Conservation (phyloP, 2,888 invertebrate genomes). For the Cistogaster globosa region DNA sequence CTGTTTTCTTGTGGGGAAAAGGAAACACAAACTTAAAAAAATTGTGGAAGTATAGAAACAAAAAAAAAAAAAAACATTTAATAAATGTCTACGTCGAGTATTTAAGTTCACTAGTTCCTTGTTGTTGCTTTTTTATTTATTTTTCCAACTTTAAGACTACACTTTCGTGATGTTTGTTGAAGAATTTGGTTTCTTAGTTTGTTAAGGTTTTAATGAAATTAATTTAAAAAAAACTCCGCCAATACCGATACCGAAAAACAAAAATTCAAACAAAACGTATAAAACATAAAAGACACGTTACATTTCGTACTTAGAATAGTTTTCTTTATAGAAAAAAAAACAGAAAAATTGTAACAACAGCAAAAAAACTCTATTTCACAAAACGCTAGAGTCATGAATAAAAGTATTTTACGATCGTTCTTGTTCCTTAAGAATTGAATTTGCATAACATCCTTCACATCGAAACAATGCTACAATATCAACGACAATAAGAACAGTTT, state of each 20-base stretch:
- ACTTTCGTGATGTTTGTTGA: no score
- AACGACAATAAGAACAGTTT: conserved; percentile 47
- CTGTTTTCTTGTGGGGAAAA: conserved; percentile 5
- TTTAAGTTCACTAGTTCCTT: conserved; percentile 62
- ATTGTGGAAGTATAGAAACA: neutral
- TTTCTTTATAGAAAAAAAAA: no score
- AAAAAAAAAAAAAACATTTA: no score
- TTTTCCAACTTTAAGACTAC: conserved; percentile 16
- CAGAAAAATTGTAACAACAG: no score
- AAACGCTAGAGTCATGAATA: no score
- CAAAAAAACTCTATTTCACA: no score
- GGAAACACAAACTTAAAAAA: conserved; percentile 18
- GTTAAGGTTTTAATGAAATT: conserved; percentile 68
- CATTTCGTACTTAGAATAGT: conserved; percentile 64
- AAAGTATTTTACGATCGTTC: conserved; percentile 5
- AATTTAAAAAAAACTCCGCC: conserved; percentile 54
- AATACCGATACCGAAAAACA: conserved; percentile 55
- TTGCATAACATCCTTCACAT: conserved; percentile 69
- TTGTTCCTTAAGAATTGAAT: conserved; percentile 48
- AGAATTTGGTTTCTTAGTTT: conserved; percentile 18
- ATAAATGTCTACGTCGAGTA: conserved; percentile 67
- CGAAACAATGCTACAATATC: conserved; percentile 51
- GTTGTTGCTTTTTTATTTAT: conserved; percentile 13
- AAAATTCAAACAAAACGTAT: conserved; percentile 21
- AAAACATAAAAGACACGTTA: conserved; percentile 46